Percentiles rank a stretch among this genome's conserved stretches.
These are phyloP conservation scores for Petaurus breviceps DNA, from an alignment of 2,113 vertebrate species.

Conservation along the genomic window DNA sequence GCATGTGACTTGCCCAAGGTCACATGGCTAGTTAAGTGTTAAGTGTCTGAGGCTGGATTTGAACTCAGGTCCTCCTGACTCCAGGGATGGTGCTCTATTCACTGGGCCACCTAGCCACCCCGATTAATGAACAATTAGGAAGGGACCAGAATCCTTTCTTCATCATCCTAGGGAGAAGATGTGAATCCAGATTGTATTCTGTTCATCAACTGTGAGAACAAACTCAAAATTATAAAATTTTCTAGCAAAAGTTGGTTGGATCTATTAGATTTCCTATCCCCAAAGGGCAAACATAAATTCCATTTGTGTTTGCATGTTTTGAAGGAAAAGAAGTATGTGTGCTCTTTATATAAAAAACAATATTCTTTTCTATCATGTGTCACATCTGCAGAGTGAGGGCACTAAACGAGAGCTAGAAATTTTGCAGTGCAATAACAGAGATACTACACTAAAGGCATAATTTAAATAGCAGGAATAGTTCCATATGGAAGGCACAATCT, in stretches of 20 bases:
- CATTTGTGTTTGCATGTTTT: slow-evolving; percentile 18
- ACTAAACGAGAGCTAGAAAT: not conserved
- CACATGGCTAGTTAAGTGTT: too few relatives aligned
- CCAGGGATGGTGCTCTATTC: too few relatives aligned
- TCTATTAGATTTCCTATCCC: not conserved
- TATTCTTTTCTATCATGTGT: not conserved
- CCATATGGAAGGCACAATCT: not conserved
- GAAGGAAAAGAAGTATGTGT: slow-evolving; percentile 28
- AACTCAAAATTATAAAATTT: slow-evolving; percentile 15
- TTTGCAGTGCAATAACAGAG: not conserved
- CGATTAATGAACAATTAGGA: too few relatives aligned
- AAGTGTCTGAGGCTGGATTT: too few relatives aligned
- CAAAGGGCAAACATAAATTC: not conserved
- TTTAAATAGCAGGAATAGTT: slow-evolving; percentile 4
- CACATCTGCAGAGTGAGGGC: not conserved
- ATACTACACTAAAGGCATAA: not conserved
- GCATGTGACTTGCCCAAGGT: too few relatives aligned
- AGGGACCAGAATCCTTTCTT: not conserved
- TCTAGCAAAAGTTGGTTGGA: not conserved
- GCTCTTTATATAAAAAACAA: not conserved
- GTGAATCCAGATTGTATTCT: not conserved
- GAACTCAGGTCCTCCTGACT: too few relatives aligned
- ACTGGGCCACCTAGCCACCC: too few relatives aligned
- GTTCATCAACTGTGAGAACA: not conserved
- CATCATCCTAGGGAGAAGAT: not conserved